A percentile compares a stretch with the other conserved stretches of the same genome.
phyloP scores from a whole-genome alignment of 2,888 invertebrate genomes.

The Trissolcus brochymenae region DNA sequence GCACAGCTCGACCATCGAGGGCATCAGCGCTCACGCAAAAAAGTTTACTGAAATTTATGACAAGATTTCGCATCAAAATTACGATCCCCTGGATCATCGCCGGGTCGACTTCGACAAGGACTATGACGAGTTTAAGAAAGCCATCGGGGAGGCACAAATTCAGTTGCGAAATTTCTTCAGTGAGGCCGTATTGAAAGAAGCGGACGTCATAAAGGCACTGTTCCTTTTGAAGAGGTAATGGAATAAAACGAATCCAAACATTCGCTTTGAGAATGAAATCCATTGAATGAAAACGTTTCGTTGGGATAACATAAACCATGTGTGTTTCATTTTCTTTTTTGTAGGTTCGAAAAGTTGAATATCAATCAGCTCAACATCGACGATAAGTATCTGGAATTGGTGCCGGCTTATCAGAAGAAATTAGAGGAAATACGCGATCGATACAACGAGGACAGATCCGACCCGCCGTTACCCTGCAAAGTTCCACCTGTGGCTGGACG shows the following conservation, averaged over 20 bases:
- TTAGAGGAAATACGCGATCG: conserved; percentile 84
- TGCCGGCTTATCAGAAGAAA: conserved; percentile 82
- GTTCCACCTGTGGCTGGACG: conserved; percentile 89
- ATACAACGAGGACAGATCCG: conserved; percentile 87
- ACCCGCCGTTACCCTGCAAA: conserved; percentile 85
- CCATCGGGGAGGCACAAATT: conserved; percentile 83
- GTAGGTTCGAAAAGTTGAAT: conserved; percentile 85
- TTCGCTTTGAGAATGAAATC: conserved; percentile 3
- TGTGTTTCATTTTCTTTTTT: not conserved
- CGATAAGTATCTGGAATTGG: conserved; percentile 85
- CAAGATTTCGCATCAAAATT: conserved; percentile 83
- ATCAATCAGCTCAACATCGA: conserved; percentile 85
- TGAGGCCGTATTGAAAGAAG: conserved; percentile 72
- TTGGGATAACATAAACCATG: too few species aligned
- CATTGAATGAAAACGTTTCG: not conserved
- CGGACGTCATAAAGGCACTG: conserved; percentile 75
- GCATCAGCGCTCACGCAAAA: conserved; percentile 84
- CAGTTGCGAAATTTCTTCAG: conserved; percentile 86
- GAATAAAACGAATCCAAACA: not conserved
- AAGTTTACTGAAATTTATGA: conserved; percentile 83
- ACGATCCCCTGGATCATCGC: conserved; percentile 89
- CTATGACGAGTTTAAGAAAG: conserved; percentile 84
- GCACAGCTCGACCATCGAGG: conserved; percentile 86
- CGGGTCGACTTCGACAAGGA: conserved; percentile 86
- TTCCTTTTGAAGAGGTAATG: conserved; percentile 73